Conservation (phyloP, 2,113 vertebrate species). For the Cygnus atratus region DNA sequence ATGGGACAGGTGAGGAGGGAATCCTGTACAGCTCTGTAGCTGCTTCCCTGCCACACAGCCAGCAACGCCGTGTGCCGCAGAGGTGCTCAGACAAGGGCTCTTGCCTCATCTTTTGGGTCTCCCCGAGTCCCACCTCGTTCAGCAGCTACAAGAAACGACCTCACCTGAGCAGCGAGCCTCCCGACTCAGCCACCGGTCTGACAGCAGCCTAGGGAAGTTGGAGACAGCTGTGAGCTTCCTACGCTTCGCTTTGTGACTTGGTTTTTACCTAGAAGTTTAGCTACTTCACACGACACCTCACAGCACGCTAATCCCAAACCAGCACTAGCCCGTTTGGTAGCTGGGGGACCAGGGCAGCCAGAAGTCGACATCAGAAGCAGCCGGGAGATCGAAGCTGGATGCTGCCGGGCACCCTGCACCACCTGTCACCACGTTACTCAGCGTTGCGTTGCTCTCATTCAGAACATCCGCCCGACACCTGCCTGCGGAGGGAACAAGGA, state of each 20-base stretch:
- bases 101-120: background rate
- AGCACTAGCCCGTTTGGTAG: background rate
- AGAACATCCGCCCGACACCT: background rate
- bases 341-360: background rate
- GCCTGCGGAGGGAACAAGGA: background rate
- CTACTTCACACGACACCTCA: background rate
- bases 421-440: background rate
- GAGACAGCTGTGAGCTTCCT: background rate
- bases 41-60: background rate
- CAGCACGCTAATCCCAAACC: background rate
- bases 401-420: background rate
- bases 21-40: background rate
- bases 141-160: background rate
- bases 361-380: background rate
- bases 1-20: fast-evolving
- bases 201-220: background rate
- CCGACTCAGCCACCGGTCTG: background rate
- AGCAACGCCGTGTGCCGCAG: fast-evolving
- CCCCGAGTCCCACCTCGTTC: fast-evolving
- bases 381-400: background rate
- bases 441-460: background rate
- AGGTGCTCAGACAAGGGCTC: background rate
- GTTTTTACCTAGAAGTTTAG: background rate
- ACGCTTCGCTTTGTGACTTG: background rate
- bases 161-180: background rate